Evolutionary conservation across 1,140 invertebrate genomes (phyloP).

Genomic region (Calephelis nemesis): DNA sequence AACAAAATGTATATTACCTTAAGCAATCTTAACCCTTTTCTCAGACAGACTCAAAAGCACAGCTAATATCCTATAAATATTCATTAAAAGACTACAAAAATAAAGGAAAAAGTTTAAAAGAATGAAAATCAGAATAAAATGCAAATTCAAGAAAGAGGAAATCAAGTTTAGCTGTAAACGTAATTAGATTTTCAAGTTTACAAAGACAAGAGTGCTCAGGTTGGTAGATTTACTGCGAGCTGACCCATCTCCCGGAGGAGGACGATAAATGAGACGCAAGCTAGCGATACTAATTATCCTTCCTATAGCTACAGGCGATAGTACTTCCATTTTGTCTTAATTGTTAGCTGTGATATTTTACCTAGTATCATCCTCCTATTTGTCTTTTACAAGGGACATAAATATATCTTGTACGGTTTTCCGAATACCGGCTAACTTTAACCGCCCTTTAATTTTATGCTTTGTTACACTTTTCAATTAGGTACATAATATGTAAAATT

Average conservation of each 20-base stretch:
- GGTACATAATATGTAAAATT: too few relatives aligned
- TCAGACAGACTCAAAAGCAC: not conserved
- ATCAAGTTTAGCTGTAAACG: conserved; percentile 72
- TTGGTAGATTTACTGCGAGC: conserved; percentile 71
- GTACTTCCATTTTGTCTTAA: conserved; percentile 34
- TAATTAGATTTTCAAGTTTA: conserved; percentile 77
- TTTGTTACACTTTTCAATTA: too few relatives aligned
- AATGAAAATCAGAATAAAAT: conserved; percentile 43
- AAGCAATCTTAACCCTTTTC: too few relatives aligned
- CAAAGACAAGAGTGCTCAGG: conserved; percentile 71
- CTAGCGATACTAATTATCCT: conserved; percentile 77
- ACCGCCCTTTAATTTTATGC: too few relatives aligned
- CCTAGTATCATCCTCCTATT: not conserved
- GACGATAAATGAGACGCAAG: conserved; percentile 73
- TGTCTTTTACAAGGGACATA: not conserved
- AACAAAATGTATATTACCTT: too few relatives aligned
- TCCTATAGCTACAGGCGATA: conserved; percentile 66
- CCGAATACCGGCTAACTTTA: too few relatives aligned
- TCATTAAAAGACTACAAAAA: conserved; percentile 34
- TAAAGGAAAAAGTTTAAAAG: conserved; percentile 29
- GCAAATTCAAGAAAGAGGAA: conserved; percentile 67
- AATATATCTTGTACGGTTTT: too few relatives aligned
- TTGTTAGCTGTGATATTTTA: conserved; percentile 17
- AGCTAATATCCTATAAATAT: conserved; percentile 15
- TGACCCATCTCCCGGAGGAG: conserved; percentile 69